Base-by-base conservation (phyloP, 2,888 invertebrate species). In the Clitarchus hookeri region DNA sequence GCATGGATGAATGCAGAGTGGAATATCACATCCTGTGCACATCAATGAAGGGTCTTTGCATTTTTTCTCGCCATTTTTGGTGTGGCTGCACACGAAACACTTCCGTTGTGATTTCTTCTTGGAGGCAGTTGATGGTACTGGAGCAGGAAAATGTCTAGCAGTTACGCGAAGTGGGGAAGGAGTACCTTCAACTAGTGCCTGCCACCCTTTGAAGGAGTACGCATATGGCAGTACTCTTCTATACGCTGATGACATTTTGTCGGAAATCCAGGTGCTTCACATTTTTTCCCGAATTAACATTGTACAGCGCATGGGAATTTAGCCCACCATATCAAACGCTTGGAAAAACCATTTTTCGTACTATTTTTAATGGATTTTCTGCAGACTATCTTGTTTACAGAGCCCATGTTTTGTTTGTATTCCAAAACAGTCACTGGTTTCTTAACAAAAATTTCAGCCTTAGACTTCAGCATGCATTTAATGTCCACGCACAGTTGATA, bases 1-100 rank as follows among this genome's bases (percentile, higher is more conserved):
- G 87, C 82, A 44, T 54, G 65, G 27, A 13, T 27, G 44, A 78
- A 85, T 84, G 44, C 87, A 85, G 53, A 25, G 19, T 84, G 65
- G 65, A 83, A 25, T 83, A 80, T 44, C 26, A 26, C 44, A 85
- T 79, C 23, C 44, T 6, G 83, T 44, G 85, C 65, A 65, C 65
- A 65, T 65, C 65, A 8, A 65, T 19, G 65, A 65, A 65, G 65
- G 6, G 11, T 65, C 65, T 23, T 65, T 65, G 19, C 65, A 16
- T 23, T 65, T 65, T 65, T 65, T 65, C 23, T 65, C 65, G 6
- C 65, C 65, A 8, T 65, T 65, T 65, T 8, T 65, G 23, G 65
- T 65, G 65, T 65, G 19, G 23, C 65, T 65, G 65, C 65, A 65
- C 23, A 65, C 65, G 19, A 65, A 65, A 65, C 65, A 65, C 65